A percentile compares a stretch with the other conserved stretches of the same genome.
phyloP scores from a whole-genome alignment of 2,113 vertebrate genomes.

The Chascanopsetta lugubris region DNA sequence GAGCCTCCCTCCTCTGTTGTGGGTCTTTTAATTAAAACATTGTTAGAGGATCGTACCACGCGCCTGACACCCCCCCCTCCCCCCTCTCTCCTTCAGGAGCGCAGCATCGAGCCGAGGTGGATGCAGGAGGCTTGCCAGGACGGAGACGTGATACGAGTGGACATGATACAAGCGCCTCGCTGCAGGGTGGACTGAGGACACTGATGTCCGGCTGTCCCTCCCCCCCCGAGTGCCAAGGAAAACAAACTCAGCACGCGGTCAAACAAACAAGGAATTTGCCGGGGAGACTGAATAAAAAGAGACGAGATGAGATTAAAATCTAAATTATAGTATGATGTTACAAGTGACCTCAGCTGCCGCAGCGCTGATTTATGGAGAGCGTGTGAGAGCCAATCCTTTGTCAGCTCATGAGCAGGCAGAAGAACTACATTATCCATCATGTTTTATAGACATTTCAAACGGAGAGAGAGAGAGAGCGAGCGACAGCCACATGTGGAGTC shows the following conservation, averaged over 20 bases:
- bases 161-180: constrained; percentile 66
- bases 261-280: constrained; percentile 6
- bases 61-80: background rate
- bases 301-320: background rate
- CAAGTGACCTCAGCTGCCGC: background rate
- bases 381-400: background rate
- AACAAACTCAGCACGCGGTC: background rate
- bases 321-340: background rate
- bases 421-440: constrained; percentile 28
- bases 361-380: constrained; percentile 19
- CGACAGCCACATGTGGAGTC: constrained; percentile 19
- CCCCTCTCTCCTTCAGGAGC: constrained; percentile 22
- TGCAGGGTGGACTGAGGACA: constrained; percentile 56
- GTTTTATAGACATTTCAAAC: constrained; percentile 39
- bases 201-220: constrained; percentile 50
- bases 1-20: constrained; percentile 57
- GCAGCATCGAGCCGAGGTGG: constrained; percentile 31
- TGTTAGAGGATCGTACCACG: constrained; percentile 41
- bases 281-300: background rate
- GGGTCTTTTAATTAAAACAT: constrained; percentile 78
- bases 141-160: constrained; percentile 66
- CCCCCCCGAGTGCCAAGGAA: constrained; percentile 27
- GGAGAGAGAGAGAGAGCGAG: no score
- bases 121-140: constrained; percentile 53
- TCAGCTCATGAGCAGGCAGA: constrained; percentile 1